phyloP scores from a whole-genome alignment of 2,113 vertebrate species.

The Desmodus rotundus region DNA sequence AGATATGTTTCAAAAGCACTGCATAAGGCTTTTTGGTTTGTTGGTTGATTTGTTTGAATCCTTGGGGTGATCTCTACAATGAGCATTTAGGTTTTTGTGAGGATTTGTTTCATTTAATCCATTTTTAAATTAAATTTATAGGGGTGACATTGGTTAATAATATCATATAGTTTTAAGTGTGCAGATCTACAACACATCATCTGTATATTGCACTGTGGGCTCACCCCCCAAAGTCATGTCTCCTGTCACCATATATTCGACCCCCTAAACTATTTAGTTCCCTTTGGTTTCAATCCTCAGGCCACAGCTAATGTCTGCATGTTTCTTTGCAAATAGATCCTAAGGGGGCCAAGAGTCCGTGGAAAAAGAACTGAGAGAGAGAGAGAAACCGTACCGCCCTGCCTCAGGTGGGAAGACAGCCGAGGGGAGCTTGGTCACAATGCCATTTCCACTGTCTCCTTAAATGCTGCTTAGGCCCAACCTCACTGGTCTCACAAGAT shows the following conservation, averaged over 20 bases:
- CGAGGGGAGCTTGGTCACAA: too few relatives aligned
- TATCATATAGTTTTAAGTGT: background rate
- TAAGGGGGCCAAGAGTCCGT: background rate
- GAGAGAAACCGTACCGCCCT: background rate
- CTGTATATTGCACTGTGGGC: background rate
- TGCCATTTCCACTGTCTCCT: background rate
- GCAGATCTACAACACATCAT: background rate
- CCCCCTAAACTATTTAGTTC: constrained; percentile 30
- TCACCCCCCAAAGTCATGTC: background rate
- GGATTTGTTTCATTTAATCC: background rate
- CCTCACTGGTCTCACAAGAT: background rate
- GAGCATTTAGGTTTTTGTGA: background rate
- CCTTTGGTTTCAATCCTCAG: constrained; percentile 64
- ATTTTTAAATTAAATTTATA: background rate
- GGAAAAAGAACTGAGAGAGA: background rate
- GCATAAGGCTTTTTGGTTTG: background rate
- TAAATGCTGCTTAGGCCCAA: too few relatives aligned
- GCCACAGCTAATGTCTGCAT: constrained; percentile 52
- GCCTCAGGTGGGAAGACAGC: background rate
- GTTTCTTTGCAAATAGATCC: constrained; percentile 66
- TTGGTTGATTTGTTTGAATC: background rate
- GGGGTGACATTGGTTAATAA: background rate
- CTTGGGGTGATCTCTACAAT: background rate
- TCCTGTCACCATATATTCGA: background rate
- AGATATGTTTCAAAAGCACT: constrained; percentile 69